Base-by-base conservation (phyloP, 1,140 invertebrate species). In the Berghia stephanieae region DNA sequence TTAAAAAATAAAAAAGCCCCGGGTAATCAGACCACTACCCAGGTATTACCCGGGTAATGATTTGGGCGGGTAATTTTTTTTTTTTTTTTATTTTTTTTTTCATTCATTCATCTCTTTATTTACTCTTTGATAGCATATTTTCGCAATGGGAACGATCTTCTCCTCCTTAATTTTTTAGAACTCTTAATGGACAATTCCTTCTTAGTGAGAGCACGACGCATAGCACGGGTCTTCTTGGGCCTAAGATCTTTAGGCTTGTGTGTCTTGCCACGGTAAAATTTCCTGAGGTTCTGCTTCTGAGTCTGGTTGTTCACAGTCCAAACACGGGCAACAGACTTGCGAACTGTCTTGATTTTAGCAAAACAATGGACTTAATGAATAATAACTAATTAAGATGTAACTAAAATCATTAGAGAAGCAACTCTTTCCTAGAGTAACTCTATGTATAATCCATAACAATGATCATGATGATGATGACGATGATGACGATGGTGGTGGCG, bases 241-340 rank as follows among this genome's bases (percentile, higher is more conserved):
- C 98, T 94, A 83, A 99, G 90, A 90, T 99, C 98, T 86, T 98
- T 91, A 78, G 98, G 98, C 92, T 96, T 97, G 92, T 95, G 97
- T 88, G 97, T 97, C 91, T 98, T 98, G 87, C 94, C 91, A 86
- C 96, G 96, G 90, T 98, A 99, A 78, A 98, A 94, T 86, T 97
- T 95, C 66, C 96, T 92, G 80, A 99, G 91, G 88, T 99, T 99
- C 82, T 98, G 96, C 91, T 99, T 99, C 90, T 98, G 97, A 85
- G 98, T 98, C 90, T 99, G 98, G 90, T 98, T 96, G 92, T 99
- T 98, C 82, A 99, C 96, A 91, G 98, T 99, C 88, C 96, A 94
- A n/a, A 99, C 96, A 79, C 98, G 93, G 67, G 97, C 97, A 86
- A 99, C 98, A 43, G 97, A 97, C 92, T 99, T 99, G 40, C 98